Conservation (phyloP, 2,888 invertebrate genomes). For the Lepidonotus clava region DNA sequence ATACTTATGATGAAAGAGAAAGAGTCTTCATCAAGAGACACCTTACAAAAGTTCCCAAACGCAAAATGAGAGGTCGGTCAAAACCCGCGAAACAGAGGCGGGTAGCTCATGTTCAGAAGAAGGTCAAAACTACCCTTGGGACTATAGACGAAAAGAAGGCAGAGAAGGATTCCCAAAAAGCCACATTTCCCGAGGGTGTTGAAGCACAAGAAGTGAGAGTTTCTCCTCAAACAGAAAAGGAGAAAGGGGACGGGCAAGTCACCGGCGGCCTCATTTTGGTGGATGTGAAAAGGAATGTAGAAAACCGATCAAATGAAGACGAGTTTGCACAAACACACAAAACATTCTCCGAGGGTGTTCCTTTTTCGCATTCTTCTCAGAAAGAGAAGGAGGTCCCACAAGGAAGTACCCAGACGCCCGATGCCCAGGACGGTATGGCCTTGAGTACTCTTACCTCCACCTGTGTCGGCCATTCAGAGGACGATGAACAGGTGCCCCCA, state of each 20-base stretch:
- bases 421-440: background rate
- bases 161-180: too few species aligned
- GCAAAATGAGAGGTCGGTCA: background rate
- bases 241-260: background rate
- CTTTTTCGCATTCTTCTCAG: too few species aligned
- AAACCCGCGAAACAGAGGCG: background rate
- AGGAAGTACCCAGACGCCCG: background rate
- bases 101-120: background rate
- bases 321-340: too few species aligned
- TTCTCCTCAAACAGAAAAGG: too few species aligned
- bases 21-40: background rate
- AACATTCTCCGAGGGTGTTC: too few species aligned
- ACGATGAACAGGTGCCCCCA: background rate
- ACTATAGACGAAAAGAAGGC: too few species aligned
- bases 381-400: background rate
- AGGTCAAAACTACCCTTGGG: too few species aligned
- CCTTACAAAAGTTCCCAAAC: background rate
- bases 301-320: background rate
- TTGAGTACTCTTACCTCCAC: background rate
- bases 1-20: background rate
- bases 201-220: too few species aligned
- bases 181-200: too few species aligned
- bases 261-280: background rate
- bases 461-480: background rate
- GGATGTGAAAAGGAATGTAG: background rate